phyloP scores from a whole-genome alignment of 2,113 vertebrate species.

The Mesoclemmys tuberculata region DNA sequence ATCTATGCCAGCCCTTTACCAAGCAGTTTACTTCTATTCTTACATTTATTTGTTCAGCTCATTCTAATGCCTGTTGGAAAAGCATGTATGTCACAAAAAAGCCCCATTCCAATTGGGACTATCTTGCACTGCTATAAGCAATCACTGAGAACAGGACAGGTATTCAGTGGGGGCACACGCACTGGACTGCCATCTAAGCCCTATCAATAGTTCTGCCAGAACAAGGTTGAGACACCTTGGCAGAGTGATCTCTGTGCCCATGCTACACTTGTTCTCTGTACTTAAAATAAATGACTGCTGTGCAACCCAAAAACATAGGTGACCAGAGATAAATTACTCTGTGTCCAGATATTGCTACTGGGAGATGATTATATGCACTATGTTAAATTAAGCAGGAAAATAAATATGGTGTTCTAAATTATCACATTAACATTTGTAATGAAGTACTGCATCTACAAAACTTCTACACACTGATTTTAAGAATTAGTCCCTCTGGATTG shows the following conservation, averaged over 20 bases:
- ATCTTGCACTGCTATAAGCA: slow-evolving; percentile 9
- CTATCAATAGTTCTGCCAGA: not conserved
- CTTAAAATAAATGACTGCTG: not conserved
- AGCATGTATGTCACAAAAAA: not conserved
- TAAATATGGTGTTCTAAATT: not conserved
- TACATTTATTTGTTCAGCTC: not conserved
- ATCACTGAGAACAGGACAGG: not conserved
- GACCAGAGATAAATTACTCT: not conserved
- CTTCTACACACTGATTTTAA: slow-evolving; percentile 59
- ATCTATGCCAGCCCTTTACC: not conserved
- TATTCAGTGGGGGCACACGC: not conserved
- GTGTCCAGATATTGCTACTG: not conserved
- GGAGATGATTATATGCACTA: not conserved
- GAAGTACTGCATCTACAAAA: slow-evolving; percentile 28
- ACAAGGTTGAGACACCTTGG: not conserved
- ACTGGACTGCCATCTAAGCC: not conserved
- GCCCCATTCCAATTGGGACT: slow-evolving; percentile 17
- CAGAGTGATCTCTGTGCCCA: not conserved
- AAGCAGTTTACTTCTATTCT: not conserved
- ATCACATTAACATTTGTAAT: not conserved
- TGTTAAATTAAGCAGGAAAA: not conserved
- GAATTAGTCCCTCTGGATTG: slow-evolving; percentile 49
- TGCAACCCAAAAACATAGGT: not conserved
- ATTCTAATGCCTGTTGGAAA: not conserved
- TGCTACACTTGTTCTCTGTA: not conserved